Conservation (phyloP, 2,797 vertebrate species). For the Meriones psammophilus region DNA sequence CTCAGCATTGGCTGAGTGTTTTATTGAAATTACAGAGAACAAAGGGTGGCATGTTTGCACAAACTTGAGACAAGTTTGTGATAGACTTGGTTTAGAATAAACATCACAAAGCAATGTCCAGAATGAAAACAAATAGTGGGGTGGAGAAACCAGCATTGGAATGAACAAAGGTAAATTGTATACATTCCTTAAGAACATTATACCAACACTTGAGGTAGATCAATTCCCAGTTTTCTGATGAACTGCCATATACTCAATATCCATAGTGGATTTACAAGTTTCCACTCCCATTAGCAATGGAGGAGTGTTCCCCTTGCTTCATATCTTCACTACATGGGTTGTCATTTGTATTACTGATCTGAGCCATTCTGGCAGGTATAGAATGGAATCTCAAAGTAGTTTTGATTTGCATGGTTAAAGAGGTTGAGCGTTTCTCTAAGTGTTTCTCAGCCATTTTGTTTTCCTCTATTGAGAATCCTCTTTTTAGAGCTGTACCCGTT, state of each 20-base stretch:
- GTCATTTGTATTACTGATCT: background rate
- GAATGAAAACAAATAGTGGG: too few relatives aligned
- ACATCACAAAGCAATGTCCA: too few relatives aligned
- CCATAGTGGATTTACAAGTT: background rate
- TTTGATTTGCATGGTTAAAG: background rate
- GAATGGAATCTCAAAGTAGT: background rate
- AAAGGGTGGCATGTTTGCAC: too few relatives aligned
- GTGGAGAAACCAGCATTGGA: too few relatives aligned
- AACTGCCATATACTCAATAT: background rate
- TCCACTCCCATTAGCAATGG: background rate
- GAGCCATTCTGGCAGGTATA: background rate
- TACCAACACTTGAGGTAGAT: background rate
- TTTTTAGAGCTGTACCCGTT: background rate
- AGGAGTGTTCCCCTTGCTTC: background rate
- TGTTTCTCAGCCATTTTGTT: background rate
- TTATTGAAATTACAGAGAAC: too few relatives aligned
- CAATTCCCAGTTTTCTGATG: background rate
- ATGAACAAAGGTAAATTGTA: too few relatives aligned
- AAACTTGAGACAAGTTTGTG: too few relatives aligned
- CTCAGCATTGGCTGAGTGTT: too few relatives aligned
- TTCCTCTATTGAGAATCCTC: background rate
- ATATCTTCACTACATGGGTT: background rate
- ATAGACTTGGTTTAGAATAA: too few relatives aligned
- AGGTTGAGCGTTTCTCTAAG: background rate
- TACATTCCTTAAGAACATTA: too few relatives aligned